Percentiles rank a stretch among this genome's conserved stretches.
phyloP scores from a whole-genome alignment of 2,797 vertebrate genomes.

The Poecilia wingei region DNA sequence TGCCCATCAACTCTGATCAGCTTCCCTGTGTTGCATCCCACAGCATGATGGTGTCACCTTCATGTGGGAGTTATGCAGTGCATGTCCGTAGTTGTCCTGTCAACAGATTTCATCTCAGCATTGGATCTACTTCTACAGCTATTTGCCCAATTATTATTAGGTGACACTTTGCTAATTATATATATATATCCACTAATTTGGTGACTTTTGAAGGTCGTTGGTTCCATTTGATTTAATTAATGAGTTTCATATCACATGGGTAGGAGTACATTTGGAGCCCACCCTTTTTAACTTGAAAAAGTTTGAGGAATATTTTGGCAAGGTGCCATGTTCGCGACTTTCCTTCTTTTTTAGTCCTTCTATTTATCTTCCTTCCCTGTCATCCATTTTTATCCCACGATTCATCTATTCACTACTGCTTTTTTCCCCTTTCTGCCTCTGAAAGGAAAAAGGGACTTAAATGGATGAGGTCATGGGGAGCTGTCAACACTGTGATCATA shows the following conservation, averaged over 20 bases:
- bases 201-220: background rate
- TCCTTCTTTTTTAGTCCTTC: slow-evolving; percentile 48
- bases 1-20: background rate
- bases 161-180: background rate
- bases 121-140: background rate
- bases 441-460: slow-evolving; percentile 74
- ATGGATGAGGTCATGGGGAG: slow-evolving; percentile 78
- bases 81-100: background rate
- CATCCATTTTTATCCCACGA: slow-evolving; percentile 40
- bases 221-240: background rate
- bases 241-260: background rate
- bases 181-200: background rate
- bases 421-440: slow-evolving; percentile 46
- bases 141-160: background rate
- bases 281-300: background rate
- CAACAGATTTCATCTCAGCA: background rate
- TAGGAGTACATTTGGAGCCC: background rate
- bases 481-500: slow-evolving; percentile 83
- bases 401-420: slow-evolving; percentile 46
- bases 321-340: slow-evolving; percentile 21
- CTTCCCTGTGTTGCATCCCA: background rate
- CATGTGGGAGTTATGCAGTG: background rate
- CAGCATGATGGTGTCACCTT: background rate
- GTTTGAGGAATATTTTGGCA: background rate
- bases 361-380: slow-evolving; percentile 53